Evolutionary conservation across 64 coral and sea anemone genomes (phyloP).

Genomic region (Exaiptasia diaphana): DNA sequence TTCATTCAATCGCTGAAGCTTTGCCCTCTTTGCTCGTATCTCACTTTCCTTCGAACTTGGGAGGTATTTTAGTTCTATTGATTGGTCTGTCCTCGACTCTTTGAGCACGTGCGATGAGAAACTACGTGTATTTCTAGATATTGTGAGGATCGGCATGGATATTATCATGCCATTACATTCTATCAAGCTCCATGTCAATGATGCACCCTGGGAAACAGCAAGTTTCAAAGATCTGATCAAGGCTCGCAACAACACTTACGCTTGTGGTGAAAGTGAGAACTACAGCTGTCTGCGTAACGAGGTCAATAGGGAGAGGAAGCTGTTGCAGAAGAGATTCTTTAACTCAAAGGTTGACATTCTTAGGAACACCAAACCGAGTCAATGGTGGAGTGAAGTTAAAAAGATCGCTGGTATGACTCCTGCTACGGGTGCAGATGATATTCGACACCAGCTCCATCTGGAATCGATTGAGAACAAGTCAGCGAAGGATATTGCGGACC

Average conservation of each 20-base stretch:
- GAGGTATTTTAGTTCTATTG: background rate
- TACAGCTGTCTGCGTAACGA: background rate
- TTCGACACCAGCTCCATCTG: slow-evolving; percentile 30
- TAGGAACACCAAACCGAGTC: slow-evolving; percentile 41
- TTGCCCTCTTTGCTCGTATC: too few species aligned
- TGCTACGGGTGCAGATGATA: slow-evolving; percentile 1
- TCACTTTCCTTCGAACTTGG: background rate
- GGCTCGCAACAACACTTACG: slow-evolving; percentile 1
- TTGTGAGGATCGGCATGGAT: slow-evolving; percentile 7
- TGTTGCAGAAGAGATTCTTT: slow-evolving; percentile 11
- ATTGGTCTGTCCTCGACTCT: background rate
- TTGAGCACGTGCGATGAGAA: background rate
- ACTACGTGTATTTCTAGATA: background rate
- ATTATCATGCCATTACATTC: slow-evolving; percentile 17
- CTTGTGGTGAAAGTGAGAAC: background rate
- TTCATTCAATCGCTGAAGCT: too few species aligned
- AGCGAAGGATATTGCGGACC: slow-evolving; percentile 18
- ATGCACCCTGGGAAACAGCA: slow-evolving; percentile 9
- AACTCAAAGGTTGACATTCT: slow-evolving; percentile 13
- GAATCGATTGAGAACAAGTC: slow-evolving; percentile 1
- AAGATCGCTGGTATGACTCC: slow-evolving; percentile 32
- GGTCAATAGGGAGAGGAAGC: slow-evolving; percentile 5
- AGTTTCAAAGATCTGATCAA: slow-evolving; percentile 38
- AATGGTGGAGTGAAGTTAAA: slow-evolving; percentile 37
- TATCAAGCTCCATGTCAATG: background rate